Evolutionary conservation across 1,140 invertebrate species (phyloP).

Genomic region (Sarcophaga peregrina): DNA sequence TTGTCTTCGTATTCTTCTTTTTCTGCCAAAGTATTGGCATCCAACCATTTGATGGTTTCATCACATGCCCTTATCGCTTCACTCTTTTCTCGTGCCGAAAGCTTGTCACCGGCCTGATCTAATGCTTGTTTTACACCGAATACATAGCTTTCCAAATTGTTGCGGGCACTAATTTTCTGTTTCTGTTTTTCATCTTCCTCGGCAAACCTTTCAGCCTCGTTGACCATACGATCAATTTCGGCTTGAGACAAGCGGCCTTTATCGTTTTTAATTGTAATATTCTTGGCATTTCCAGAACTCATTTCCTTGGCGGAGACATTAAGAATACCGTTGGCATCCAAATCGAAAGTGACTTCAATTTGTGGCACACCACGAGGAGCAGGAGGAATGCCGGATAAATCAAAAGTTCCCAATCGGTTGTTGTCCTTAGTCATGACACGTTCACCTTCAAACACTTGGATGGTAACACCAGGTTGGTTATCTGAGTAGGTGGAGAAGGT

Average conservation of each 20-base stretch:
- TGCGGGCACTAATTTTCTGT: constrained; percentile 72
- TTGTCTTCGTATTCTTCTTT: constrained; percentile 76
- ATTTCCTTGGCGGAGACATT: constrained; percentile 73
- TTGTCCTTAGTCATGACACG: constrained; percentile 79
- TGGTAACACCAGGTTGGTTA: constrained; percentile 77
- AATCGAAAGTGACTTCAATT: constrained; percentile 77
- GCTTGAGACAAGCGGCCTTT: constrained; percentile 82
- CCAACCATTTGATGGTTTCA: constrained; percentile 74
- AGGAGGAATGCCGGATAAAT: constrained; percentile 83
- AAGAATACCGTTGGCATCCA: constrained; percentile 79
- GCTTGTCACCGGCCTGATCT: constrained; percentile 68
- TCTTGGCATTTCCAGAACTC: constrained; percentile 70
- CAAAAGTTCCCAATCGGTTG: constrained; percentile 80
- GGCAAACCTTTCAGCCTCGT: constrained; percentile 57
- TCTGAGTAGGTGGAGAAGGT: constrained; percentile 76
- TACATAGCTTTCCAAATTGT: constrained; percentile 77
- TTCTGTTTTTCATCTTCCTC: constrained; percentile 77
- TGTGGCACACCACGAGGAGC: constrained; percentile 83
- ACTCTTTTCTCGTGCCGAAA: constrained; percentile 68
- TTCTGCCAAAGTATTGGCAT: constrained; percentile 72
- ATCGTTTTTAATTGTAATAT: constrained; percentile 88
- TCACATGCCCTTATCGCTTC: constrained; percentile 70
- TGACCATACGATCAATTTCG: constrained; percentile 76
- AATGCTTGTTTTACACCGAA: constrained; percentile 75
- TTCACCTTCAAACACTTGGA: constrained; percentile 77